Evolutionary conservation across 2,113 vertebrate genomes (phyloP).

Genomic region (Beaufortia kweichowensis): DNA sequence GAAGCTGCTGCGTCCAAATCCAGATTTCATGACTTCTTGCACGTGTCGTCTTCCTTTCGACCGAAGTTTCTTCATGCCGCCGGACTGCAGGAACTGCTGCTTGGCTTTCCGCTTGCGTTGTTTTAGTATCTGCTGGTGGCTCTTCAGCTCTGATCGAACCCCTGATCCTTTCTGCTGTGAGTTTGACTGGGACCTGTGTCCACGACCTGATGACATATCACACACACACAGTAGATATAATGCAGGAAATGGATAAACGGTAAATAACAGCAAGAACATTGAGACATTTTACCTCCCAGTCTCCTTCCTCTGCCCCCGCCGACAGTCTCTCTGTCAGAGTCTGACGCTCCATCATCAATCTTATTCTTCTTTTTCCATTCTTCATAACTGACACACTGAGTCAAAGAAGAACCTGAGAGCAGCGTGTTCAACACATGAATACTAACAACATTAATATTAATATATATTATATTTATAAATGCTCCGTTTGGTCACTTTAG

Average conservation of each 20-base stretch:
- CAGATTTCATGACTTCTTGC: constrained; percentile 80
- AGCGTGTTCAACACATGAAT: too few relatives aligned
- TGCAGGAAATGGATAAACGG: neutral
- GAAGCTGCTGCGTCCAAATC: constrained; percentile 78
- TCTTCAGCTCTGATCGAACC: constrained; percentile 83
- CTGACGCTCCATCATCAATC: constrained; percentile 80
- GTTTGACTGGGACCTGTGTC: neutral
- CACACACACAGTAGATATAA: neutral
- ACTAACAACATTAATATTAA: too few relatives aligned
- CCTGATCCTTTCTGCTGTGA: constrained; percentile 48
- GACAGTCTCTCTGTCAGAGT: constrained; percentile 70
- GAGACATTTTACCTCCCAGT: neutral
- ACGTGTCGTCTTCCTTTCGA: constrained; percentile 71
- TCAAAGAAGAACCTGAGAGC: constrained; percentile 67
- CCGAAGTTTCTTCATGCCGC: constrained; percentile 81
- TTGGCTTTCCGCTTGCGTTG: constrained; percentile 81
- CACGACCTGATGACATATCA: constrained; percentile 50
- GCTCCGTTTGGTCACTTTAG: too few relatives aligned
- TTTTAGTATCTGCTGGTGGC: constrained; percentile 88
- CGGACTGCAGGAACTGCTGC: constrained; percentile 86
- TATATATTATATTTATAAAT: too few relatives aligned
- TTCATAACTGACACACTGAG: constrained; percentile 80
- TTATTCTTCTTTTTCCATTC: constrained; percentile 97
- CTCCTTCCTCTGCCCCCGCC: constrained; percentile 51
- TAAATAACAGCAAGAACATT: neutral